Evolutionary conservation across 2,113 vertebrate species (phyloP), one percentile per base, ranked within the genome.

Genomic region (Phalacrocorax brasilianus): DNA sequence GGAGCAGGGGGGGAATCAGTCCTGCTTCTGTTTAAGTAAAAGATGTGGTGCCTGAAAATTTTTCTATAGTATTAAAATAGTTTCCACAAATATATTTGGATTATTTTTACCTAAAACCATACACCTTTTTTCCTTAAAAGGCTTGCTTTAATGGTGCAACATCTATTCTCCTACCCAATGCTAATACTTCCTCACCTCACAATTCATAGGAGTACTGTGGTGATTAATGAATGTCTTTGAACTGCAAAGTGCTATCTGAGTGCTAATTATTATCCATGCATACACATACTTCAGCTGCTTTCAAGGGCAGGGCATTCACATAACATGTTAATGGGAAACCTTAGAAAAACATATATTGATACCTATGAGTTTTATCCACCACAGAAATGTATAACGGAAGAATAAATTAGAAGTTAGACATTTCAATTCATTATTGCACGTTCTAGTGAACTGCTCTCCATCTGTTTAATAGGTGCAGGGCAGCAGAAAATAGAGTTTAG

Each of bases 191-290:
- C 53, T 91, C 5, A 13, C 49, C 91, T 93, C 70, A 27, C 74
- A 70, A 38, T 82, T 89, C 62, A 40, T 20, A 66, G 56, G 49
- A 70, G 66, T 71, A 21, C 61, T 67, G 8, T 30, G 16, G 88
- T 87, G 84, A 91, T 95, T 93, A 91, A 88, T 93, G 52, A 94
- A 81, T 68, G 40, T 56, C 88, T 94, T 76, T 89, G 84, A 87
- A 91, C 74, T 87, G 80, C 79, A 59, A 92, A 95, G 77, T 75
- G 76, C 92, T 93, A 58, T 61, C 72, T 78, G 84, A 72, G 77
- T 82, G 87, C 87, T 97, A 94, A 96, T 95, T 94, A 74, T 59
- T 84, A 24, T 72, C 73, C 1, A 0, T 40, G 3, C 35, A 45
- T 35, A 49, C 73, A 71, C 52, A 7, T 22, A 61, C 49, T 70